These are phyloP conservation scores for Drosophila albomicans DNA, from an alignment of 1,140 invertebrate genomes.

Conservation along the genomic window DNA sequence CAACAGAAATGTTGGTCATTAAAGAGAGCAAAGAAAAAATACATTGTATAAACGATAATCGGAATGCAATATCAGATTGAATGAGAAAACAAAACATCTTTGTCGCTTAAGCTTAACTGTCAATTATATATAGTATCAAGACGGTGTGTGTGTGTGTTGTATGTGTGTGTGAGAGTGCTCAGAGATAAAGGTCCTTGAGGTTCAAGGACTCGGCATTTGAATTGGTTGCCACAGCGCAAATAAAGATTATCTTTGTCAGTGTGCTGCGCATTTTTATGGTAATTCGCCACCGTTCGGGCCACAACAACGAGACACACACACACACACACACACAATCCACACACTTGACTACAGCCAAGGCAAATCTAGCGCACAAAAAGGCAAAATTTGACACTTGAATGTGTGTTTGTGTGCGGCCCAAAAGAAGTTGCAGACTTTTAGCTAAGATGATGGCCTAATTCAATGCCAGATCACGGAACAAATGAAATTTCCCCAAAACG, in stretches of 20 bases:
- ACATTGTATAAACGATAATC: background rate
- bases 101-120: background rate
- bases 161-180: background rate
- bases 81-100: conserved; percentile 4
- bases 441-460: conserved; percentile 47
- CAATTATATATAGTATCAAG: conserved; percentile 18
- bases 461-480: conserved; percentile 45
- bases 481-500: conserved; percentile 5
- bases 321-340: background rate
- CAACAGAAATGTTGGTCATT: conserved; percentile 3
- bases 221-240: conserved; percentile 53
- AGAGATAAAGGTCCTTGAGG: conserved; percentile 51
- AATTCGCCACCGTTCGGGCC: conserved; percentile 55
- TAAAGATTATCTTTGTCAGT: conserved; percentile 74
- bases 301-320: conserved; percentile 19
- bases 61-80: conserved; percentile 38
- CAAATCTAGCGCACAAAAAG: conserved; percentile 34
- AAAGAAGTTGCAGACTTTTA: conserved; percentile 2
- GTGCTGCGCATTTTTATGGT: conserved; percentile 79
- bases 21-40: background rate
- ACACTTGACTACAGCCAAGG: conserved; percentile 15
- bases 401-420: background rate
- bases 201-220: conserved; percentile 74
- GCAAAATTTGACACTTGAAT: conserved; percentile 54
- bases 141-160: conserved; percentile 3